Evolutionary conservation across 2,888 invertebrate genomes (phyloP), one percentile per base, ranked within the genome.

Genomic region (Cristatella mucedo): DNA sequence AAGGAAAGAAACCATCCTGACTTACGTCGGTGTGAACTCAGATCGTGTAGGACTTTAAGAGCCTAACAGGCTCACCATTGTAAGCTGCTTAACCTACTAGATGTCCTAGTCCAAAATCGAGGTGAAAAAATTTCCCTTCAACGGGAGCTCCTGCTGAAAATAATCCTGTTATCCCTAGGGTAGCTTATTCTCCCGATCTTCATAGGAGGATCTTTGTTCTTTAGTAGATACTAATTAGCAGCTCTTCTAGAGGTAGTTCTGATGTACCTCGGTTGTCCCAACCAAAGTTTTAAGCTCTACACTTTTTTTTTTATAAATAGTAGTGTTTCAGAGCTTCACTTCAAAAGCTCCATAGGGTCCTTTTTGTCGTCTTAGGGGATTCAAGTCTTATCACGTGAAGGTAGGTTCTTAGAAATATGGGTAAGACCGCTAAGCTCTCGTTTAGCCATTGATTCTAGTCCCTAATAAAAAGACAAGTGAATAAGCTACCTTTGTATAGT

Each of bases 101-200:
- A 71, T 69, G 72, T 61, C 72, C 76, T 79, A 79, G 79, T 80
- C 77, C 80, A 80, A 80, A 80, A 81, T 81, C 79, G 80, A 81
- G 79, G 79, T 80, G 77, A 75, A 76, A 79, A 80, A 71, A 76
- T 73, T 65, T 73, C 71, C 72, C 75, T 73, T 71, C 69, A 73
- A 80, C 79, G 66, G 61, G 76, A 73, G 71, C 78, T 79, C 72
- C 74, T 68, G 68, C 75, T 75, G 73, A 74, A 74, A 72, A 79
- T 78, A 73, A 78, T 40, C 46, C 45, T n/a, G n/a, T n/a, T n/a
- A n/a, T n/a, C n/a, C n/a, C n/a, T n/a, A n/a, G n/a, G n/a, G n/a
- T n/a, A n/a, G n/a, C n/a, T n/a, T n/a, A n/a, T n/a, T n/a, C n/a
- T n/a, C n/a, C n/a, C n/a, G n/a, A n/a, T n/a, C n/a, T 44, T 40